Evolutionary conservation across 2,797 vertebrate genomes (phyloP).

Genomic region (Tragopan temminckii): DNA sequence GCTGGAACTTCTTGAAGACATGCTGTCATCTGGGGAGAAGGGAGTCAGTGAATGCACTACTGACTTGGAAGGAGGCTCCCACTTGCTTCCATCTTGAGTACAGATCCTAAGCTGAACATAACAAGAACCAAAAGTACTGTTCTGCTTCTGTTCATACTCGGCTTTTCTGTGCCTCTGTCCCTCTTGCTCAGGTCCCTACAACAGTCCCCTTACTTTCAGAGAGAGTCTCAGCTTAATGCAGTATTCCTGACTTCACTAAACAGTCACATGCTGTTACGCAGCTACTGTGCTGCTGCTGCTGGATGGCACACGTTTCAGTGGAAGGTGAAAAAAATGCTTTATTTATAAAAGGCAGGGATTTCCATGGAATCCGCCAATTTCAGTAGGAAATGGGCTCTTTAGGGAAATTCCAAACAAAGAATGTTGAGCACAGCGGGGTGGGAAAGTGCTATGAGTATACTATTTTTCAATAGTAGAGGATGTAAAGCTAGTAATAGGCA

Average conservation of each 20-base stretch:
- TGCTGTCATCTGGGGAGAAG: background rate
- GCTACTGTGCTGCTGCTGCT: background rate
- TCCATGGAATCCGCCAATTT: background rate
- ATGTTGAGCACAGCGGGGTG: background rate
- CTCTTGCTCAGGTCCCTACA: background rate
- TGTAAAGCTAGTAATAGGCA: background rate
- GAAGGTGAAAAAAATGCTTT: background rate
- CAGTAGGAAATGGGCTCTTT: background rate
- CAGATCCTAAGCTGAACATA: background rate
- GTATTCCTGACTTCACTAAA: background rate
- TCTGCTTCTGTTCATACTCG: background rate
- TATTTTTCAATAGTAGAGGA: background rate
- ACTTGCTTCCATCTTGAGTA: background rate
- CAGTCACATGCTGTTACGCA: background rate
- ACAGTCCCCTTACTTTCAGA: background rate
- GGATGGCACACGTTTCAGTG: rapidly evolving
- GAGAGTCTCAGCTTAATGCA: background rate
- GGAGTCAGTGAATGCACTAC: background rate
- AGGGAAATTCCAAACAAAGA: background rate
- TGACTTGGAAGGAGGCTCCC: background rate
- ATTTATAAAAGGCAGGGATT: background rate
- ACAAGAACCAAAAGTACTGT: background rate
- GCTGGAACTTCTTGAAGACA: background rate
- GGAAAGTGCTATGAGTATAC: background rate
- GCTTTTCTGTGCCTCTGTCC: background rate